phyloP scores from a whole-genome alignment of 1,140 invertebrate species.

The Chrysoperla carnea region DNA sequence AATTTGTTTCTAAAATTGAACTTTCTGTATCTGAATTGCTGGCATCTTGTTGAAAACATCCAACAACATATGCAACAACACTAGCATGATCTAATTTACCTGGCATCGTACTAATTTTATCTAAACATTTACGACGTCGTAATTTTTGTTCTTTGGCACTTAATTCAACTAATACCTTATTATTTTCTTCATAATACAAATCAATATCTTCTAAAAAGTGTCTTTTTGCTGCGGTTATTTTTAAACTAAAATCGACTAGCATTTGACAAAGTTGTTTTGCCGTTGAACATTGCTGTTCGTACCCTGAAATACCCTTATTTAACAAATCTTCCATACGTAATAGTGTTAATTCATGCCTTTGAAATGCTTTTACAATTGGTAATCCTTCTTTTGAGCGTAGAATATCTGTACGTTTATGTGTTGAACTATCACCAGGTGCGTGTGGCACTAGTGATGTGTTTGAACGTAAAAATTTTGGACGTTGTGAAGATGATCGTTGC shows the following conservation, averaged over 20 bases:
- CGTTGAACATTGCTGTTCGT: constrained; percentile 28
- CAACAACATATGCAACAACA: constrained; percentile 65
- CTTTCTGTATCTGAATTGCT: constrained; percentile 3
- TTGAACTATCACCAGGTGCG: constrained; percentile 13
- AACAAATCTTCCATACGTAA: constrained; percentile 69
- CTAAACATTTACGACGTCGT: constrained; percentile 47
- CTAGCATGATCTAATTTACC: constrained; percentile 90
- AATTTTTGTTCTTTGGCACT: constrained; percentile 41
- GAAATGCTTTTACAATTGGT: constrained; percentile 59
- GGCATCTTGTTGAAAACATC: constrained; percentile 11
- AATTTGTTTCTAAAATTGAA: no score
- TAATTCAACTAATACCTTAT: constrained; percentile 32
- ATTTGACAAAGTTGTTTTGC: constrained; percentile 52
- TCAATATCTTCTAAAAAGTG: constrained; percentile 65
- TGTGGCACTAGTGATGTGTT: constrained; percentile 28
- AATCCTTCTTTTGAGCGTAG: constrained; percentile 31
- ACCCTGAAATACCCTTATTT: constrained; percentile 48
- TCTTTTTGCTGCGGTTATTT: constrained; percentile 59
- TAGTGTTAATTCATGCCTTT: constrained; percentile 62
- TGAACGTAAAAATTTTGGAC: constrained; percentile 25
- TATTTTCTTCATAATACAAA: constrained; percentile 44
- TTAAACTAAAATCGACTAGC: constrained; percentile 59
- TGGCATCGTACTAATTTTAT: constrained; percentile 51
- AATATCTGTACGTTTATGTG: constrained; percentile 16
- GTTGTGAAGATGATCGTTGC: constrained; percentile 16